A percentile compares a stretch with the other conserved stretches of the same genome.
Evolutionary conservation across 1,140 invertebrate species (phyloP).

Genomic region (Metaphire vulgaris): DNA sequence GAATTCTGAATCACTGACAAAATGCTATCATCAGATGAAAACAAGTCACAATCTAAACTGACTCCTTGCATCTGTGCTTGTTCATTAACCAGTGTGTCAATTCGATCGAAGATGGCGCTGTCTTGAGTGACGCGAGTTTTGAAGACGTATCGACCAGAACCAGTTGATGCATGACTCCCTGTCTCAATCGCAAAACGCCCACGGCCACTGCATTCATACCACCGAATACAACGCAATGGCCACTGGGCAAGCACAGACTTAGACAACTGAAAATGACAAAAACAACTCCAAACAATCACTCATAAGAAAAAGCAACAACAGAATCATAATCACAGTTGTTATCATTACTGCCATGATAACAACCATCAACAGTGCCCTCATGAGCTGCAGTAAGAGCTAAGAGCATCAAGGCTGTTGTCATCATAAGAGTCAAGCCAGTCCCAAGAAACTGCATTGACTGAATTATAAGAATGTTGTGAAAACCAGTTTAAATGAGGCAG

Average conservation of each 20-base stretch:
- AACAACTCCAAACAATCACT: background rate
- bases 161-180: slow-evolving; percentile 21
- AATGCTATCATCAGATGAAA: too few species aligned
- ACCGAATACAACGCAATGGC: slow-evolving; percentile 29
- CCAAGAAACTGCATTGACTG: background rate
- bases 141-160: slow-evolving; percentile 24
- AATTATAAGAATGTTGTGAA: too few species aligned
- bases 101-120: slow-evolving; percentile 18
- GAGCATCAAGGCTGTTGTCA: background rate
- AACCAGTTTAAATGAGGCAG: too few species aligned
- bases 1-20: too few species aligned
- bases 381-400: too few species aligned
- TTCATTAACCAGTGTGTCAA: slow-evolving; percentile 26
- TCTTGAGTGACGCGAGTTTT: slow-evolving; percentile 27
- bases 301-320: background rate
- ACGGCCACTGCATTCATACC: slow-evolving; percentile 22
- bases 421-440: background rate
- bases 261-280: slow-evolving; percentile 24
- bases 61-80: slow-evolving; percentile 16
- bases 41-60: too few species aligned
- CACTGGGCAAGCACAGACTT: slow-evolving; percentile 28
- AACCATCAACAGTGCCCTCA: too few species aligned
- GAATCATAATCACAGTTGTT: background rate
- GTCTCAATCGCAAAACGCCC: slow-evolving; percentile 25
- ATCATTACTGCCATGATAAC: background rate